Base-by-base conservation (phyloP, 2,888 invertebrate genomes). In the Xanthia icteritia region DNA sequence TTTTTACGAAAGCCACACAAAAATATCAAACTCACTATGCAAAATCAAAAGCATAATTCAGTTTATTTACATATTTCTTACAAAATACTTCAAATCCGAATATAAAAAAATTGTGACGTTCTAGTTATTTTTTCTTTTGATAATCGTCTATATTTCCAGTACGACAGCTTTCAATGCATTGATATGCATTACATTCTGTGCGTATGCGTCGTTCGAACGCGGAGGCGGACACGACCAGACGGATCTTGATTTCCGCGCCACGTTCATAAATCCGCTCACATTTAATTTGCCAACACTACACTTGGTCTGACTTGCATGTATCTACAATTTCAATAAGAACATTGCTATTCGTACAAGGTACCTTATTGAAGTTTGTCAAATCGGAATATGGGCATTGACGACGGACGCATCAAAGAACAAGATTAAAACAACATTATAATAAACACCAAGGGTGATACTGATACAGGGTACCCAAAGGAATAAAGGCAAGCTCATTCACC, bases 181-280 rank as follows among this genome's bases (percentile, higher is more conserved):
- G 63, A 77, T 77, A 75, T 76, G 72, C 72, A 69, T 67, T 83
- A 70, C 65, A 76, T 60, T 67, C 39, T 13, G 42, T 58, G 68
- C 51, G 69, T 77, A 74, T 27, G 81, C 68, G 56, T n/a, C 5
- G 54, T 15, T 60, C 45, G 56, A 56, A 71, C 63, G 58, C 74
- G 76, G 61, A 77, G 71, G 73, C 74, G 72, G 74, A 85, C 60
- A 45, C 42, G 39, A 36, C 5, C 60, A 60, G 13, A 56, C 77
- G 83, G 85, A 83, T 77, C 82, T 82, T 65, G 68, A 85, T 68
- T 76, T 85, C 83, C 85, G 86, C 45, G 15, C 56, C 15, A 31
- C 66, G 56, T 74, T 77, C 66, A 13, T 11, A 17, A 79, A 63
- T 66, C 70, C 39, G 54, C 51, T 77, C 66, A 76, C 77, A 72